Conservation (phyloP, 2,113 vertebrate genomes). For the Pica pica region DNA sequence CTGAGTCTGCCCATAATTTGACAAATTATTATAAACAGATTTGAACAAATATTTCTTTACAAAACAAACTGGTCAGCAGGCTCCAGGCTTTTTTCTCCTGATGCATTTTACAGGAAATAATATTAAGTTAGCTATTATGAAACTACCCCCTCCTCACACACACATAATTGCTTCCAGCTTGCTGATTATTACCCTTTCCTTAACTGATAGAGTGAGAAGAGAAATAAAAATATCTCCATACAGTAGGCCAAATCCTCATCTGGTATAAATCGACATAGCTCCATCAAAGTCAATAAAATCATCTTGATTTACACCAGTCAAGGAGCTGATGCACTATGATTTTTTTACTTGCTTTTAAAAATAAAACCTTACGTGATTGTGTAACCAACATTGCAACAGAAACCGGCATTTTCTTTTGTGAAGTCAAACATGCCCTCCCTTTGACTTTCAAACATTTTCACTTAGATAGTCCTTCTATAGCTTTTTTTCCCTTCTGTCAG, state of each 20-base stretch:
- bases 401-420: conserved; percentile 43
- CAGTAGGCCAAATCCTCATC: conserved; percentile 61
- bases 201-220: conserved; percentile 63
- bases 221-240: conserved; percentile 50
- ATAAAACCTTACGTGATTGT: conserved; percentile 60
- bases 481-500: not conserved
- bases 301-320: conserved; percentile 55
- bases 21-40: conserved; percentile 55
- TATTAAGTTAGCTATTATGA: conserved; percentile 63
- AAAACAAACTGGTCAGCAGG: conserved; percentile 53
- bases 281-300: conserved; percentile 62
- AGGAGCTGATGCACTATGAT: conserved; percentile 44
- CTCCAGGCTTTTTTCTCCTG: conserved; percentile 50
- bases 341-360: conserved; percentile 60
- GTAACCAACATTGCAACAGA: conserved; percentile 55
- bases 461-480: not conserved
- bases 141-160: conserved; percentile 63
- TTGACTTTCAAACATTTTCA: conserved; percentile 19
- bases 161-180: conserved; percentile 60
- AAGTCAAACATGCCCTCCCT: conserved; percentile 9
- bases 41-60: conserved; percentile 35
- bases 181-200: conserved; percentile 56
- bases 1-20: not conserved
- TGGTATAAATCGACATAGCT: conserved; percentile 57
- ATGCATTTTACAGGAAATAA: conserved; percentile 66